Percentiles rank a stretch among this genome's conserved stretches.
Evolutionary conservation across 1,140 invertebrate genomes (phyloP).

Genomic region (Drosophila ercepeae): DNA sequence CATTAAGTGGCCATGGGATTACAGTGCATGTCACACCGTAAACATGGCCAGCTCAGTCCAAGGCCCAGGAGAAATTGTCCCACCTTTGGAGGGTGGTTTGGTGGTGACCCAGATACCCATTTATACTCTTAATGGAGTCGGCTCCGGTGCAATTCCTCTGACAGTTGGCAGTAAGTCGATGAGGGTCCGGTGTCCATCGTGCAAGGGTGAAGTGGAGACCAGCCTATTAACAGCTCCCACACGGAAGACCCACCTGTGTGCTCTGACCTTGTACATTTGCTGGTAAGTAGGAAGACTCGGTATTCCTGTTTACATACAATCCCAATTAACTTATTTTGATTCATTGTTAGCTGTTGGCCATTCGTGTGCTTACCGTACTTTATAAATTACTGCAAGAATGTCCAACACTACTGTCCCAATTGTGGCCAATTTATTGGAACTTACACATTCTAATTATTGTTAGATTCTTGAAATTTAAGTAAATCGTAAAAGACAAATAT

Average conservation of each 20-base stretch:
- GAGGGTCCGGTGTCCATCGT: constrained; percentile 85
- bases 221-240: constrained; percentile 84
- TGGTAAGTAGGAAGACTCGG: constrained; percentile 29
- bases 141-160: constrained; percentile 6
- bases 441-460: constrained; percentile 72
- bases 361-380: constrained; percentile 88
- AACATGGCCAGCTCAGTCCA: constrained; percentile 34
- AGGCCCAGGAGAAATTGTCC: background rate
- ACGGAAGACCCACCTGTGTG: constrained; percentile 86
- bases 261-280: constrained; percentile 85
- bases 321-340: background rate
- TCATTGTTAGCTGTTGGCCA: constrained; percentile 85
- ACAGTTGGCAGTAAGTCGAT: constrained; percentile 84
- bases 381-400: constrained; percentile 86
- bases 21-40: constrained; percentile 22
- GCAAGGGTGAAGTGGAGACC: constrained; percentile 85
- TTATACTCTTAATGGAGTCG: constrained; percentile 16
- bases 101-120: constrained; percentile 84
- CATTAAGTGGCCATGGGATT: constrained; percentile 22
- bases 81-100: background rate
- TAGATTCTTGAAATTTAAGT: background rate
- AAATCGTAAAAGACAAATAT: background rate
- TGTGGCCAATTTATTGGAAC: constrained; percentile 87
- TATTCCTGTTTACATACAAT: background rate
- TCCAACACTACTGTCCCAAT: constrained; percentile 88